These are phyloP conservation scores for Peromyscus melanophrys DNA, from an alignment of 2,797 vertebrate species.

Conservation along the genomic window DNA sequence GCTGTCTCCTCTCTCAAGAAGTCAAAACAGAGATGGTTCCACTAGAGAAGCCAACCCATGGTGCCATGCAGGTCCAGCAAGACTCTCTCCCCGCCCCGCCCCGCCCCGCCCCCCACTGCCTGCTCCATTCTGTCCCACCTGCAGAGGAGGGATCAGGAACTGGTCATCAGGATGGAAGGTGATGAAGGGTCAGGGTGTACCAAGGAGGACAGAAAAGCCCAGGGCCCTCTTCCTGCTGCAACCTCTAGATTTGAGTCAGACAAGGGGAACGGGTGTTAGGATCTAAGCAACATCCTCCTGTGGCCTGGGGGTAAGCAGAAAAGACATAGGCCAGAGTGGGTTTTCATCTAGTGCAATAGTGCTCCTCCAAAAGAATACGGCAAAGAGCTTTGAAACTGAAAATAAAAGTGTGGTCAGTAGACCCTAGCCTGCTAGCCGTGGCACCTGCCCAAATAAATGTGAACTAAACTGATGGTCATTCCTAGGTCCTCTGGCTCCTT, in stretches of 20 bases:
- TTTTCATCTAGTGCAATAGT: not conserved
- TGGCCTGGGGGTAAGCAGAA: not conserved
- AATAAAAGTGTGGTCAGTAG: not conserved
- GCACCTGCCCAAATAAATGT: too few relatives aligned
- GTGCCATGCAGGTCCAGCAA: not conserved
- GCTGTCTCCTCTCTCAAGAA: not conserved
- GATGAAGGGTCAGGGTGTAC: not conserved
- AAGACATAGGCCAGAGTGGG: not conserved
- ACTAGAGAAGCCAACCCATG: not conserved
- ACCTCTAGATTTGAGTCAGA: not conserved
- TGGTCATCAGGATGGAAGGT: not conserved
- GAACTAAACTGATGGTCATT: not conserved
- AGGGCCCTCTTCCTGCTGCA: not conserved
- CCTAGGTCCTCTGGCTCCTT: not conserved
- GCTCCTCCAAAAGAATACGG: not conserved
- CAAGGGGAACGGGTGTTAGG: not conserved
- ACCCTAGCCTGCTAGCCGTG: not conserved
- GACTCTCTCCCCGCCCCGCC: not conserved
- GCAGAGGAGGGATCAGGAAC: not conserved
- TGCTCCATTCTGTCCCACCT: not conserved
- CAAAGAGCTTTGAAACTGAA: not conserved
- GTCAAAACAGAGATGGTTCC: not conserved
- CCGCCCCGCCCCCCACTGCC: not conserved
- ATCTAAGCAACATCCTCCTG: not conserved
- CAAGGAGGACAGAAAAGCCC: not conserved